Percentiles rank a stretch among this genome's conserved stretches.
Conservation (phyloP, 2,797 vertebrate species). For the Phataginus tetradactyla region DNA sequence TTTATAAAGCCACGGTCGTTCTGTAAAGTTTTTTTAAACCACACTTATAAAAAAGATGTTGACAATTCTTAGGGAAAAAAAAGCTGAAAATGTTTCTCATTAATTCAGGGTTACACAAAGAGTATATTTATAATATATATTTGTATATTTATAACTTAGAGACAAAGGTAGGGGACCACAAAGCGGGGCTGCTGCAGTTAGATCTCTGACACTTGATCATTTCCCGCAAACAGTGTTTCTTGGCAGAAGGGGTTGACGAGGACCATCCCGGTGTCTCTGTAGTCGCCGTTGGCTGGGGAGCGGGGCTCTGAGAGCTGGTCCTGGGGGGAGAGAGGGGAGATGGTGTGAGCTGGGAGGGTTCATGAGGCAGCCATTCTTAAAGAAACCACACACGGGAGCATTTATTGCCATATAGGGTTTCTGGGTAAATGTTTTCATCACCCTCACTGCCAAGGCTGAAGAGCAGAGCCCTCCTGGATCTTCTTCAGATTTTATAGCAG, state of each 20-base stretch:
- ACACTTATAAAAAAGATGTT: slow-evolving; percentile 91
- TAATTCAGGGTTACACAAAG: slow-evolving; percentile 88
- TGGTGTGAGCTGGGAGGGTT: slow-evolving; percentile 13
- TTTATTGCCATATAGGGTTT: background rate
- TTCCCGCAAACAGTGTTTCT: slow-evolving; percentile 94
- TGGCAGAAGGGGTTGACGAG: slow-evolving; percentile 99
- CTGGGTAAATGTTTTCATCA: background rate
- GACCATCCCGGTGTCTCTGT: slow-evolving; percentile 95
- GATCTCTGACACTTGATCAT: slow-evolving; percentile 95
- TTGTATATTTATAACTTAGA: slow-evolving; percentile 85
- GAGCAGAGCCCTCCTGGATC: background rate
- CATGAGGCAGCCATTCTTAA: background rate
- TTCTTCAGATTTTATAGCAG: background rate
- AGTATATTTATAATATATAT: slow-evolving; percentile 86
- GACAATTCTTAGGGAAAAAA: slow-evolving; percentile 86
- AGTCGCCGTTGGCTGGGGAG: slow-evolving; percentile 97
- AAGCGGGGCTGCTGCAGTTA: slow-evolving; percentile 79
- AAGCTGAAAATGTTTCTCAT: slow-evolving; percentile 87
- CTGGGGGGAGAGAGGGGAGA: slow-evolving; percentile 75
- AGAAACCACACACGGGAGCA: rapidly evolving
- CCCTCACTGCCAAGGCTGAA: background rate
- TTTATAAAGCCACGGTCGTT: slow-evolving; percentile 95
- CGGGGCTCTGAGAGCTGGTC: slow-evolving; percentile 92
- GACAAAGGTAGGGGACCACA: slow-evolving; percentile 79
- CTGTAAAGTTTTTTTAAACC: slow-evolving; percentile 91